Percentiles rank a stretch among this genome's conserved stretches.
These are phyloP conservation scores for Platichthys flesus DNA, from an alignment of 2,113 vertebrate genomes.

Conservation along the genomic window DNA sequence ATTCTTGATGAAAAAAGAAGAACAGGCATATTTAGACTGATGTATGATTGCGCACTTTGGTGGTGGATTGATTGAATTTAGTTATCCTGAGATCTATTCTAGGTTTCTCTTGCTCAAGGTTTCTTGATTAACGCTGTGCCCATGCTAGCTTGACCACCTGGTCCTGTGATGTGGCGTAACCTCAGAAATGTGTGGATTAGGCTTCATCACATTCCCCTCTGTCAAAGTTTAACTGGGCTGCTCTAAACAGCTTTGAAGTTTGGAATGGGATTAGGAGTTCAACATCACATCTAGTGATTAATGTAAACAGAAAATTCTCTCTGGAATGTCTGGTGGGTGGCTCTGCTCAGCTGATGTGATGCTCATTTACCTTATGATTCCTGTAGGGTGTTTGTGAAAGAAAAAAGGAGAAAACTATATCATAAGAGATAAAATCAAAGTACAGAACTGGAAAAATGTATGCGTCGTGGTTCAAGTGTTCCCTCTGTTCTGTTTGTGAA, in stretches of 20 bases:
- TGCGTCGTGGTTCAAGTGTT: neutral
- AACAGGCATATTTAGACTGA: no score
- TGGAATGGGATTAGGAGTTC: conserved; percentile 48
- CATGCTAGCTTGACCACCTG: neutral
- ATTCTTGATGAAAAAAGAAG: no score
- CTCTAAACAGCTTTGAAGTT: conserved; percentile 47
- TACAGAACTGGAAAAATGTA: neutral
- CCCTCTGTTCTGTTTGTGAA: conserved; percentile 20
- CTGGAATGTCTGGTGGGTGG: conserved; percentile 6
- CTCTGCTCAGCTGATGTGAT: conserved; percentile 5
- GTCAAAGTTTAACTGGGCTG: conserved; percentile 48
- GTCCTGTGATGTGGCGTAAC: conserved; percentile 40
- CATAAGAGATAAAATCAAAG: neutral
- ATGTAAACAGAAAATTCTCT: conserved; percentile 46
- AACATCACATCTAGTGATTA: conserved; percentile 31
- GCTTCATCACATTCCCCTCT: conserved; percentile 33
- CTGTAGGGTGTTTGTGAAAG: neutral
- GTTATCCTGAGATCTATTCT: no score
- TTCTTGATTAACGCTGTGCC: neutral
- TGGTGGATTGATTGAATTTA: no score
- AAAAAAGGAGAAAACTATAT: neutral
- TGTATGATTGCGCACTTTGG: no score
- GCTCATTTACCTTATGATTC: neutral
- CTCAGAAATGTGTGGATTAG: conserved; percentile 50
- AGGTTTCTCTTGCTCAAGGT: neutral